Percentiles rank a stretch among this genome's conserved stretches.
Conservation (phyloP, 1,140 invertebrate genomes). For the Sitobion miscanthi region DNA sequence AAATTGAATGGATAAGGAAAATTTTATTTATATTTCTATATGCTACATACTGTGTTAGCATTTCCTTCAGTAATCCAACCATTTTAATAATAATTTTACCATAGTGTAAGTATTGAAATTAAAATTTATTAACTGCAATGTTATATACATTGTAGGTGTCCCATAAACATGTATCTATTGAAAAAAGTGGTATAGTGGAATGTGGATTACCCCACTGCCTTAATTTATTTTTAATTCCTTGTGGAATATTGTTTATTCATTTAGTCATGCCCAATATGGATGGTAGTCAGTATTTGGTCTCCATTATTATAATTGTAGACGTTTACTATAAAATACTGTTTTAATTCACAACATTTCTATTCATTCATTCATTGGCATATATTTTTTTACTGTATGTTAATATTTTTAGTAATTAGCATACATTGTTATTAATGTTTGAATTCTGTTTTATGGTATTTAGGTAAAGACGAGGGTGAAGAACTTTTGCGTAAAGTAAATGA, state of each 20-base stretch:
- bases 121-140: neutral
- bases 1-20: neutral
- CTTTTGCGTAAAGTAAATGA: conserved; percentile 82
- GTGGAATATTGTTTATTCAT: neutral
- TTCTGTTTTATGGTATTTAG: conserved; percentile 63
- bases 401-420: neutral
- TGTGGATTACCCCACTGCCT: neutral
- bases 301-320: neutral
- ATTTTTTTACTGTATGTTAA: conserved; percentile 10
- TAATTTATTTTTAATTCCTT: neutral
- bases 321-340: neutral
- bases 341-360: neutral
- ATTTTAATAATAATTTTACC: neutral
- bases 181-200: neutral
- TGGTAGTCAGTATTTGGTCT: neutral
- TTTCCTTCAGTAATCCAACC: neutral
- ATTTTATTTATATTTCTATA: neutral
- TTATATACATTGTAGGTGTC: neutral
- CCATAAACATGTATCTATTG: neutral
- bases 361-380: neutral
- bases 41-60: neutral
- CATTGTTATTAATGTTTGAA: conserved; percentile 24
- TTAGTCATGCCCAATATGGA: neutral
- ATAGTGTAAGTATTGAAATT: neutral
- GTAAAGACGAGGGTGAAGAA: conserved; percentile 75